phyloP scores from a whole-genome alignment of 2,888 invertebrate genomes.

The Amphiduros pacificus region DNA sequence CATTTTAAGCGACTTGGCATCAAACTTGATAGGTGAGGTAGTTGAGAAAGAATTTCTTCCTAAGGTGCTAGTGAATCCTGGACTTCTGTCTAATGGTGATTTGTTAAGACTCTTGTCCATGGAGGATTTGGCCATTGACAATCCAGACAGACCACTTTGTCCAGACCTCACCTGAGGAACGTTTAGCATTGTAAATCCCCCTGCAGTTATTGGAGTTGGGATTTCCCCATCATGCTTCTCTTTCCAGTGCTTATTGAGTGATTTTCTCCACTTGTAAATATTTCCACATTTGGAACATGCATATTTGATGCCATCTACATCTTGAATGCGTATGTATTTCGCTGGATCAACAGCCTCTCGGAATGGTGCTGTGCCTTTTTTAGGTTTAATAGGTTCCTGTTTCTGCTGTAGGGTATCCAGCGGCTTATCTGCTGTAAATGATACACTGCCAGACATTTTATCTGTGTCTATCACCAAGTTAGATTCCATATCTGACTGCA shows the following conservation, averaged over 20 bases:
- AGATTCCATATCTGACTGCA: too few relatives aligned
- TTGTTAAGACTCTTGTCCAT: too few relatives aligned
- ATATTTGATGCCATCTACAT: constrained; percentile 54
- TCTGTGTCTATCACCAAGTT: too few relatives aligned
- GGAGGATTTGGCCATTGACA: constrained; percentile 5
- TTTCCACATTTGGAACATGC: constrained; percentile 59
- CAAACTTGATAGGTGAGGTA: too few relatives aligned
- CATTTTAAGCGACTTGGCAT: too few relatives aligned
- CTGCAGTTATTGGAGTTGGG: constrained; percentile 33
- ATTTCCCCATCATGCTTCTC: constrained; percentile 57
- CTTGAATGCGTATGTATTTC: constrained; percentile 54
- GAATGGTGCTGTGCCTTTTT: constrained; percentile 16
- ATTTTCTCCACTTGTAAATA: constrained; percentile 59
- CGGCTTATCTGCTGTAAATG: too few relatives aligned
- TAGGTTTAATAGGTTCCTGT: neutral
- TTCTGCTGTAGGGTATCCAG: neutral
- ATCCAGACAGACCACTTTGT: neutral
- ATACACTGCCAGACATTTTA: too few relatives aligned
- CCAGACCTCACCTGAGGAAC: constrained; percentile 16
- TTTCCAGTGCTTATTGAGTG: constrained; percentile 60
- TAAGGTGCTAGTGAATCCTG: too few relatives aligned
- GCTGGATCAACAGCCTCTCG: constrained; percentile 52
- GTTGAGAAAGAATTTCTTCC: too few relatives aligned
- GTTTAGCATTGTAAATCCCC: constrained; percentile 19
- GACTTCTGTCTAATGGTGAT: too few relatives aligned